Conservation (phyloP, 2,797 vertebrate species). For the Moxostoma hubbsi region DNA sequence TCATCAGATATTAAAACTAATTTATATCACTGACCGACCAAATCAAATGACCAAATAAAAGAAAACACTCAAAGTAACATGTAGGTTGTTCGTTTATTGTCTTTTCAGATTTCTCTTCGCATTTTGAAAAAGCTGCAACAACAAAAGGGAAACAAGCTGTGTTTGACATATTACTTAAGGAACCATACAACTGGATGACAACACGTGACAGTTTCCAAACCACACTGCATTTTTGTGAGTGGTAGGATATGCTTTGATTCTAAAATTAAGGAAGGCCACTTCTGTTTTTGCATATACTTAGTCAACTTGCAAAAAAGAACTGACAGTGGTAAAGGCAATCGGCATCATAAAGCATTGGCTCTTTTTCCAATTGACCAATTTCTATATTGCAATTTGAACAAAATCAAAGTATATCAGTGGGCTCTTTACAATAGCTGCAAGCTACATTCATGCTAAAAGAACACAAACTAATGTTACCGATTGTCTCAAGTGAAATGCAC, state of each 20-base stretch:
- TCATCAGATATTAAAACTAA: too few species aligned
- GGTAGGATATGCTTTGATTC: slow-evolving; percentile 36
- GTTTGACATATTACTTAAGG: slow-evolving; percentile 3
- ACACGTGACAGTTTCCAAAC: slow-evolving; percentile 17
- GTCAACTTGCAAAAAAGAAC: slow-evolving; percentile 19
- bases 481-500: slow-evolving; percentile 29
- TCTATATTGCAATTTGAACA: slow-evolving; percentile 14
- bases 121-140: slow-evolving; percentile 25
- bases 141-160: slow-evolving; percentile 28
- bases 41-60: background rate
- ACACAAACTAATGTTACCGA: slow-evolving; percentile 19
- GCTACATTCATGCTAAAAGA: slow-evolving; percentile 36
- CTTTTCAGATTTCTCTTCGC: slow-evolving; percentile 19
- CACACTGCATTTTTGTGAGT: slow-evolving; percentile 20
- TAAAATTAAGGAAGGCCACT: slow-evolving; percentile 52
- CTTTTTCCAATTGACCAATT: slow-evolving; percentile 38
- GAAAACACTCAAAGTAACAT: background rate
- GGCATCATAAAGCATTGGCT: slow-evolving; percentile 31
- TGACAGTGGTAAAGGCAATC: slow-evolving; percentile 39
- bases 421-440: slow-evolving; percentile 21
- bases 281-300: slow-evolving; percentile 33
- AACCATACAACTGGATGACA: slow-evolving; percentile 3
- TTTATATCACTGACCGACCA: background rate
- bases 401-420: background rate
- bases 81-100: slow-evolving; percentile 23